These are phyloP conservation scores for Sipha maydis DNA, from an alignment of 2,888 invertebrate genomes.

Conservation along the genomic window DNA sequence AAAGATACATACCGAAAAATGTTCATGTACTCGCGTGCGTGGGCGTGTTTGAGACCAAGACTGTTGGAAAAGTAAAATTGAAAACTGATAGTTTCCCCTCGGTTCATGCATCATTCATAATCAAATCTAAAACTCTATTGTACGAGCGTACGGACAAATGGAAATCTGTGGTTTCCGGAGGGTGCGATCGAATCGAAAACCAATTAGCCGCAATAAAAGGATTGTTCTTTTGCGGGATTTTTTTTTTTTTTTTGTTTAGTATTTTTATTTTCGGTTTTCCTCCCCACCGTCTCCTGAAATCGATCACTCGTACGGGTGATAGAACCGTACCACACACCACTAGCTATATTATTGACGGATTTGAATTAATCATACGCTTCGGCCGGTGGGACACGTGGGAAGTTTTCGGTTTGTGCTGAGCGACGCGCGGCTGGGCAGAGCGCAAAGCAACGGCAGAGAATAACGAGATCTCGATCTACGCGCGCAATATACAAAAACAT, in stretches of 20 bases:
- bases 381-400: not conserved
- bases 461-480: not conserved
- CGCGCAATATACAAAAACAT: not conserved
- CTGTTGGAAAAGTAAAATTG: not conserved
- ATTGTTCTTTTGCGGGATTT: not conserved
- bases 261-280: not conserved
- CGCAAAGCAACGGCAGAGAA: not conserved
- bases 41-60: not conserved
- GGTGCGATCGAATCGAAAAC: constrained; percentile 29
- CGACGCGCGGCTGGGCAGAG: no score
- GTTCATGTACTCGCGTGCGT: no score
- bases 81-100: constrained; percentile 29
- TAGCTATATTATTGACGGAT: not conserved
- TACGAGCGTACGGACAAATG: not conserved
- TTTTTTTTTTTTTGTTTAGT: not conserved
- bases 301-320: not conserved
- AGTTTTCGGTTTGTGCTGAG: no score
- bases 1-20: no score
- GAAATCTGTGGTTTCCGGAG: constrained; percentile 28
- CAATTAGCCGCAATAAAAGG: constrained; percentile 42
- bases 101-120: not conserved
- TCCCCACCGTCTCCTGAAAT: not conserved
- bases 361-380: constrained; percentile 42
- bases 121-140: constrained; percentile 30
- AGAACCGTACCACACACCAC: not conserved